Percentiles rank a stretch among this genome's conserved stretches.
Evolutionary conservation across 2,888 invertebrate genomes (phyloP).

Genomic region (Thysanoteuthis rhombus): DNA sequence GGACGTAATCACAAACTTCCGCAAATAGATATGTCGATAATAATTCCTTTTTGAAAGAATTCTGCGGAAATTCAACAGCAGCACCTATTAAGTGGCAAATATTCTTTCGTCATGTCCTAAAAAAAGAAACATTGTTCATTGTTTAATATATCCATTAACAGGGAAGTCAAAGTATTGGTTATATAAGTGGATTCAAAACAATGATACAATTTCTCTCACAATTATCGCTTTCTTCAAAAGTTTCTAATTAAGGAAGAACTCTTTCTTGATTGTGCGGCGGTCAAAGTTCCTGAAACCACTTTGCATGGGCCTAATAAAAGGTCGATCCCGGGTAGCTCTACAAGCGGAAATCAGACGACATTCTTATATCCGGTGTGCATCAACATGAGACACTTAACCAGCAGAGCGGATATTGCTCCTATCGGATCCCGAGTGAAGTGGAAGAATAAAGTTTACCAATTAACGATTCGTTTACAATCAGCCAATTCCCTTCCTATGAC

Average conservation of each 20-base stretch:
- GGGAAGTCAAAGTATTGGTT: too few relatives aligned
- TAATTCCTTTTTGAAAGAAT: too few relatives aligned
- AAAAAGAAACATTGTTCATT: too few relatives aligned
- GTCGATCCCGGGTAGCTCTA: neutral
- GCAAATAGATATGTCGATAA: too few relatives aligned
- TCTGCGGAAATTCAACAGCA: too few relatives aligned
- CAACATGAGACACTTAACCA: neutral
- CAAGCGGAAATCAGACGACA: neutral
- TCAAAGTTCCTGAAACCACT: neutral
- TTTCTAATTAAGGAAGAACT: neutral
- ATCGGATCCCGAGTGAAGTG: neutral
- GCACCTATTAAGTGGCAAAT: too few relatives aligned
- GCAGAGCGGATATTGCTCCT: neutral
- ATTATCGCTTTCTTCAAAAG: neutral
- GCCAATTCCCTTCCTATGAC: neutral
- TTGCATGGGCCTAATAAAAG: neutral
- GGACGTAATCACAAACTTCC: too few relatives aligned
- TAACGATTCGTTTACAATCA: neutral
- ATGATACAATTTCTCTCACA: too few relatives aligned
- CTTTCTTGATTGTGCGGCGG: neutral
- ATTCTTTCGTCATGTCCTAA: too few relatives aligned
- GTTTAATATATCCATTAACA: too few relatives aligned
- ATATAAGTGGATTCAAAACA: too few relatives aligned
- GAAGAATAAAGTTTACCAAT: neutral
- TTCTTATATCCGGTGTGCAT: neutral